Evolutionary conservation across 1,140 invertebrate species (phyloP).

Genomic region (Helicoverpa zea): DNA sequence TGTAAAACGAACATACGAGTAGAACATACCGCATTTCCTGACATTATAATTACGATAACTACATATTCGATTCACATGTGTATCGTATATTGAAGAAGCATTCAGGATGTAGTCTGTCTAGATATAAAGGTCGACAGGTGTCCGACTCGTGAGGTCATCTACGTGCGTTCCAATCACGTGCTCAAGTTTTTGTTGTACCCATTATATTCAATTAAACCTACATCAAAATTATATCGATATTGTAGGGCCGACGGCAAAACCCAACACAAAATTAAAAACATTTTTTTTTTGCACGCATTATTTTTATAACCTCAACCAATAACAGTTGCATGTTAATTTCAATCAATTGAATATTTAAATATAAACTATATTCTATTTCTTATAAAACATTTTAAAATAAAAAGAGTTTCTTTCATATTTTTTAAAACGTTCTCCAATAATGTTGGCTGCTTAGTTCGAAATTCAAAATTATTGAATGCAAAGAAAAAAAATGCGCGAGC

Average conservation of each 20-base stretch:
- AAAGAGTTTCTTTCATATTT: not conserved
- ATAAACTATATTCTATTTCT: not conserved
- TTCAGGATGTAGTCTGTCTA: slow-evolving; percentile 61
- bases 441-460: not conserved
- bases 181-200: slow-evolving; percentile 50
- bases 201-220: slow-evolving; percentile 39
- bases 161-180: slow-evolving; percentile 55
- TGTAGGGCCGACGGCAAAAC: not conserved
- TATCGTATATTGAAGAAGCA: slow-evolving; percentile 53
- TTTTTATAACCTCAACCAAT: no score
- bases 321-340: no score
- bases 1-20: not conserved
- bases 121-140: slow-evolving; percentile 71
- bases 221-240: not conserved
- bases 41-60: slow-evolving; percentile 37
- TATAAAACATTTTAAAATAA: not conserved
- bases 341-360: not conserved
- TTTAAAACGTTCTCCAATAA: not conserved
- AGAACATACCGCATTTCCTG: slow-evolving; percentile 18
- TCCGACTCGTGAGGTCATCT: slow-evolving; percentile 75
- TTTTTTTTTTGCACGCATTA: not conserved
- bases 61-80: slow-evolving; percentile 19
- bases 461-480: not conserved
- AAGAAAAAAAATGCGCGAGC: not conserved
- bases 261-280: not conserved